A percentile compares a stretch with the other conserved stretches of the same genome.
phyloP scores from a whole-genome alignment of 2,797 vertebrate species.

The Pseudochirops corinnae region DNA sequence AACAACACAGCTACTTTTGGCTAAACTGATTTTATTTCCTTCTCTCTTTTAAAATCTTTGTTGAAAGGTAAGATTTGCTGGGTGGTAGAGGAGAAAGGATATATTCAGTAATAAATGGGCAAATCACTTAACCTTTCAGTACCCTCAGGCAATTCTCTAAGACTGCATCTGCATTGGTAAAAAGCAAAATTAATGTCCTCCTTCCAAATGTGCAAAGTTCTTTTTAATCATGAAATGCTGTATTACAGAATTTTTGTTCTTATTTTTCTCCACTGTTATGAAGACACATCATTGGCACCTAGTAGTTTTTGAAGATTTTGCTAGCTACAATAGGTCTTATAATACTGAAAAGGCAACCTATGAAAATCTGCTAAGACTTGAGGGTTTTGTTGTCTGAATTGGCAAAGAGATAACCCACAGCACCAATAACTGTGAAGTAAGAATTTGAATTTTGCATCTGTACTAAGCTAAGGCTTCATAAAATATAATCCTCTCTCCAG shows the following conservation, averaged over 20 bases:
- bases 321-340: not conserved
- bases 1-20: too few species aligned
- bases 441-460: not conserved
- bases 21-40: too few species aligned
- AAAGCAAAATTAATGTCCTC: not conserved
- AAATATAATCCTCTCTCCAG: not conserved
- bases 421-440: not conserved
- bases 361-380: not conserved
- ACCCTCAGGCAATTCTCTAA: not conserved
- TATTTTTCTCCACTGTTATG: not conserved
- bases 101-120: not conserved
- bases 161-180: not conserved
- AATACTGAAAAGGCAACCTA: not conserved
- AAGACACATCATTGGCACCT: not conserved
- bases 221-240: not conserved
- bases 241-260: not conserved
- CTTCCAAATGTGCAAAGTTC: not conserved
- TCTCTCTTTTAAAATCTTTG: too few species aligned
- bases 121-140: not conserved
- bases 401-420: too few species aligned
- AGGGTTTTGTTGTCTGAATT: too few species aligned
- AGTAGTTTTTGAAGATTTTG: not conserved
- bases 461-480: not conserved
- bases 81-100: not conserved
- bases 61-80: too few species aligned